phyloP scores from a whole-genome alignment of 2,797 vertebrate species.

The Lithobates sylvaticus region DNA sequence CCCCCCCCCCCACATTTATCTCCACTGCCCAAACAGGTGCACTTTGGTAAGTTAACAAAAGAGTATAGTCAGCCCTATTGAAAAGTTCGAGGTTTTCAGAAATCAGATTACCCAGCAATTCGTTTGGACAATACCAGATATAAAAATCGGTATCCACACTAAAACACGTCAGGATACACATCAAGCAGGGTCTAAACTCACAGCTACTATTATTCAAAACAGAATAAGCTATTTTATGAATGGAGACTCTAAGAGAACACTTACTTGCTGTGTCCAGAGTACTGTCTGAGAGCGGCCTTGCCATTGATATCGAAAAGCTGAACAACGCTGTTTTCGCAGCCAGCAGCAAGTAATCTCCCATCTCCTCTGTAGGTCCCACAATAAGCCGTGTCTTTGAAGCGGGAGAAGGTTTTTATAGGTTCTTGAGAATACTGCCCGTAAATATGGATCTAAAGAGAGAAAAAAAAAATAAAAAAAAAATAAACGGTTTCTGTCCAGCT shows the following conservation, averaged over 20 bases:
- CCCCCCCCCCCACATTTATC: too few relatives aligned
- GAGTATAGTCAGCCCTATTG: too few relatives aligned
- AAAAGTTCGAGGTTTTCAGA: too few relatives aligned
- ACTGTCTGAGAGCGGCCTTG: constrained; percentile 87
- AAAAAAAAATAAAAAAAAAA: too few relatives aligned
- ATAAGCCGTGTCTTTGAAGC: constrained; percentile 91
- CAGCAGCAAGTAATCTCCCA: constrained; percentile 88
- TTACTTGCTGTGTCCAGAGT: constrained; percentile 90
- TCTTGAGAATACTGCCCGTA: constrained; percentile 93
- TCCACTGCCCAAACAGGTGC: too few relatives aligned
- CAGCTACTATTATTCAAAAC: background rate
- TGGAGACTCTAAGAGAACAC: constrained; percentile 48
- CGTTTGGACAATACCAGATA: too few relatives aligned
- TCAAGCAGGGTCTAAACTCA: too few relatives aligned
- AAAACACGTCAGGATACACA: too few relatives aligned
- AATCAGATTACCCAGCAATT: too few relatives aligned
- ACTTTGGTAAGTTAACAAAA: too few relatives aligned
- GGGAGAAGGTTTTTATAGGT: constrained; percentile 89
- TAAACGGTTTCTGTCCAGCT: background rate
- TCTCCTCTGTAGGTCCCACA: constrained; percentile 89
- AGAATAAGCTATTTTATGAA: background rate
- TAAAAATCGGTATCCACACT: too few relatives aligned
- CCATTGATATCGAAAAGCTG: constrained; percentile 89
- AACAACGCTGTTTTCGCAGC: constrained; percentile 87
- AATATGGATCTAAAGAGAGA: constrained; percentile 86